phyloP scores from a whole-genome alignment of 2,113 vertebrate species.

The Corydoras sp. region DNA sequence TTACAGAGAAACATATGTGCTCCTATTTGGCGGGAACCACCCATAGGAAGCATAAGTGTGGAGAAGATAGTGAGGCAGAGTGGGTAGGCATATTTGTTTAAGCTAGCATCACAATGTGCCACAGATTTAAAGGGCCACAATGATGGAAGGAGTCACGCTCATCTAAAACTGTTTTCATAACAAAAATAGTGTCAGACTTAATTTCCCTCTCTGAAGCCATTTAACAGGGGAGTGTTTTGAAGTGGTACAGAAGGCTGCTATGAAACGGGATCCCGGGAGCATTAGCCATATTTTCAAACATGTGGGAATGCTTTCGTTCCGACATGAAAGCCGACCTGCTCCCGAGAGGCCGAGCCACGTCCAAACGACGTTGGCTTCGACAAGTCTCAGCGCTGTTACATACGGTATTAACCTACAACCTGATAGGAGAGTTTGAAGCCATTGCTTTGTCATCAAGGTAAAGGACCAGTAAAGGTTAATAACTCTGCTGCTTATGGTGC shows the following conservation, averaged over 20 bases:
- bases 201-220: slow-evolving; percentile 70
- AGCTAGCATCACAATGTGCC: slow-evolving; percentile 32
- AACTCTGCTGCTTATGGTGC: slow-evolving; percentile 50
- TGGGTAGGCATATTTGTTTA: slow-evolving; percentile 32
- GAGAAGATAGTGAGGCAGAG: slow-evolving; percentile 12
- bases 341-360: slow-evolving; percentile 64
- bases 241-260: slow-evolving; percentile 59
- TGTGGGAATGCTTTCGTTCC: slow-evolving; percentile 81
- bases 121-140: slow-evolving; percentile 51
- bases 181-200: slow-evolving; percentile 79
- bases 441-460: slow-evolving; percentile 36
- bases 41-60: slow-evolving; percentile 19
- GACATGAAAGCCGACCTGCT: slow-evolving; percentile 72
- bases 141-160: slow-evolving; percentile 56
- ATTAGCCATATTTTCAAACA: slow-evolving; percentile 79
- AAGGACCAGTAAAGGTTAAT: slow-evolving; percentile 53
- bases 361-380: slow-evolving; percentile 70
- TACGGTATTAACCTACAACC: slow-evolving; percentile 62
- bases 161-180: slow-evolving; percentile 73
- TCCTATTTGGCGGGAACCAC: slow-evolving; percentile 42
- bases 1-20: slow-evolving; percentile 50
- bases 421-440: slow-evolving; percentile 57
- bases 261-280: slow-evolving; percentile 71
- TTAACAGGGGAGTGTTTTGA: slow-evolving; percentile 76
- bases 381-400: slow-evolving; percentile 65